Evolutionary conservation across 2,797 vertebrate species (phyloP), one percentile per base, ranked within the genome.

Genomic region (Pelodytes ibericus): DNA sequence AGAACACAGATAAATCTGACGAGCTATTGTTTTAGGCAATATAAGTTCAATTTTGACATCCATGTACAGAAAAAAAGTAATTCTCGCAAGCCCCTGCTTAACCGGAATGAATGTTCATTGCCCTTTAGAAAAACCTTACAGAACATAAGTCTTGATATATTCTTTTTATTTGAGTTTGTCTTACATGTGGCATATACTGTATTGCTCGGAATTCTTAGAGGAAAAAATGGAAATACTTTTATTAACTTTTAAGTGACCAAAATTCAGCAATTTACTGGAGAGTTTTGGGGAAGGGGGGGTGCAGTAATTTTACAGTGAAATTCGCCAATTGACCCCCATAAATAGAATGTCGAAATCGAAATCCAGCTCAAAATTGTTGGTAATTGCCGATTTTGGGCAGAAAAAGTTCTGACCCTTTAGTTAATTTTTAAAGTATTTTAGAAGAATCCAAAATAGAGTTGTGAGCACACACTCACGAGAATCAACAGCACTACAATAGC

Each of bases 31-130:
- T 68, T 68, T 31, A 70, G 74, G 73, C 58, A 70, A 61, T 60
- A 49, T 68, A 75, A 47, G 57, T 61, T 75, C 41, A 51, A 18
- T 22, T 68, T 67, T 75, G 73, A 68, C 73, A 75, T 75, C 61
- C 61, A 68, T 68, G 64, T 24, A 68, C 47, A 61, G 25, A 61
- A 29, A 60, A 58, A 51, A 74, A 68, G 30, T 68, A 5, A 31
- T 30, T 31, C 58, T 69, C 9, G 36, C 29, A 63, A 29, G 53
- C 30, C 15, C 24, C 70, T 70, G 36, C 33, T 27, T 47, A 36
- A 49, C 27, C 44, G 51, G 58, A 70, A 25, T 39, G 74, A 62
- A 41, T 63, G 47, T 56, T 75, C 58, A 62, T 75, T 58, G 24
- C 57, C 44, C 63, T 56, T 75, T 68, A 33, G 18, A 75, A 24